phyloP scores from a whole-genome alignment of 2,888 invertebrate species.

The Anodontia alba region DNA sequence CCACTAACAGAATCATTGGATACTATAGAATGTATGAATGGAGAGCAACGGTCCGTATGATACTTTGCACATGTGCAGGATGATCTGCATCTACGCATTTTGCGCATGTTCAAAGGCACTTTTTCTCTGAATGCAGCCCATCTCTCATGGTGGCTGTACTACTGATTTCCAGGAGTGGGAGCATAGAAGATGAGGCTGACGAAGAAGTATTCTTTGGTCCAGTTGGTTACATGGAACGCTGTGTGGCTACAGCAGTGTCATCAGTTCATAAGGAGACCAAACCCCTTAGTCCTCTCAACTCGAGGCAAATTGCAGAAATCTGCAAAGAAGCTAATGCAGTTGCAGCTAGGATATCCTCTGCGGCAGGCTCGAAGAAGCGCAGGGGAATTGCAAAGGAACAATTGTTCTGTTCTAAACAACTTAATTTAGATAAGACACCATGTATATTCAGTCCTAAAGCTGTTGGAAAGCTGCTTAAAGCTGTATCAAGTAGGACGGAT shows the following conservation, averaged over 20 bases:
- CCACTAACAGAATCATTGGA: too few species aligned
- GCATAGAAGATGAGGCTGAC: constrained; percentile 57
- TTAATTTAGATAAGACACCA: constrained; percentile 26
- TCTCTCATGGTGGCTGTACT: too few species aligned
- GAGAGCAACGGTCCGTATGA: too few species aligned
- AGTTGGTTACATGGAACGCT: constrained; percentile 71
- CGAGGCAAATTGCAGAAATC: constrained; percentile 69
- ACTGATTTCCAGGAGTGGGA: constrained; percentile 6
- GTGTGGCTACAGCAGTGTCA: constrained; percentile 61
- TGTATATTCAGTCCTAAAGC: constrained; percentile 33
- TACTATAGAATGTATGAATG: too few species aligned
- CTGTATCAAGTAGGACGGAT: neutral
- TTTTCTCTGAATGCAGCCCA: too few species aligned
- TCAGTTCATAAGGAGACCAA: constrained; percentile 49
- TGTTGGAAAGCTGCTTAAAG: constrained; percentile 12
- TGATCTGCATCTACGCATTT: too few species aligned
- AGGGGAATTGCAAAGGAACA: constrained; percentile 24
- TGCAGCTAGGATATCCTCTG: constrained; percentile 59
- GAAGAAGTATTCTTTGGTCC: constrained; percentile 77
- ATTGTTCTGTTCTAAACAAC: constrained; percentile 35
- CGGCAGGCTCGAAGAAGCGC: constrained; percentile 25
- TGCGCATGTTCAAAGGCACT: too few species aligned
- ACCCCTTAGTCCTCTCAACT: constrained; percentile 67
- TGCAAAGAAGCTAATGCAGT: constrained; percentile 70
- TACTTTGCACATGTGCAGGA: too few species aligned